Base-by-base conservation (phyloP, 2,888 invertebrate genomes). In the Agonopterix arenella region DNA sequence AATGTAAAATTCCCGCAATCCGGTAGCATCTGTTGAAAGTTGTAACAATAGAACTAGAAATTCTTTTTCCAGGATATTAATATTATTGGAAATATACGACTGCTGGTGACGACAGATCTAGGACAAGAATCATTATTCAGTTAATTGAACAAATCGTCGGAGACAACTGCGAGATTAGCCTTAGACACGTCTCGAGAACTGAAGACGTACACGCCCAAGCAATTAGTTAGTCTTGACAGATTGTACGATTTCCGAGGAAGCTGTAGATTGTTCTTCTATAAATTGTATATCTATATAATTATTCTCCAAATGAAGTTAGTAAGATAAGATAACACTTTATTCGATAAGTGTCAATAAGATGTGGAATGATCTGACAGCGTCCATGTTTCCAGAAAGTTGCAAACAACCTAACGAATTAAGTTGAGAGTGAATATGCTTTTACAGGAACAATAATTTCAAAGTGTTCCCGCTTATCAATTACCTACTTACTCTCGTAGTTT, bases 11-110 rank as follows among this genome's bases (percentile, higher is more conserved):
- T 28, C 28, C 18, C 18, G 18, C 18, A 28, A 28, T 5, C 44
- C 47, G 52, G 48, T 52, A 49, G 52, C 58, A 58, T 55, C 58
- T 57, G 55, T 45, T 47, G 43, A 41, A 7, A 28, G 7, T 5
- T 28, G 28, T 28, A 28, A 28, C 28, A 28, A 28, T 28, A 28
- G 13, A 44, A 45, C 48, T 51, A 46, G 41, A 38, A 43, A 38
- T 41, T n/a, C 38, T 28, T 44, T 46, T 48, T 8, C 16, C 37
- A 44, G 46, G 45, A 54, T 52, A 58, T 56, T 56, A 55, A 53
- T 56, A 54, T 57, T 57, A 51, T 55, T 54, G 50, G 41, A 47
- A 43, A 10, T 37, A 11, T 10, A 44, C 16, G 9, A 42, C 47
- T 47, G 50, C 28, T 50, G 46, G 8, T 11, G 45, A 49, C 28